phyloP scores from a whole-genome alignment of 2,797 vertebrate genomes.

The Platyrinchus mystaceus region DNA sequence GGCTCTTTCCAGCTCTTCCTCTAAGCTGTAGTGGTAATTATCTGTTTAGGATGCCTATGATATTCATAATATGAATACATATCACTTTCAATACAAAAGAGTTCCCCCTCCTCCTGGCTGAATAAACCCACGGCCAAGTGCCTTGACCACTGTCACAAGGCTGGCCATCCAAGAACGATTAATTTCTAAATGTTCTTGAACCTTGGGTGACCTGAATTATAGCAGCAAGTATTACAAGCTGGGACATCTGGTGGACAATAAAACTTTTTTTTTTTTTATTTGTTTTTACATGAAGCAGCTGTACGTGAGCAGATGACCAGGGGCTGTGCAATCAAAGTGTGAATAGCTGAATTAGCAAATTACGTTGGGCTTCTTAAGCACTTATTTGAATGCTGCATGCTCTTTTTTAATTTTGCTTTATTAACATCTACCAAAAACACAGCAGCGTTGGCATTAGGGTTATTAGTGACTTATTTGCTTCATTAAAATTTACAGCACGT shows the following conservation, averaged over 20 bases:
- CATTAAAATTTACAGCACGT: constrained; percentile 76
- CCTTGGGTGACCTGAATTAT: constrained; percentile 72
- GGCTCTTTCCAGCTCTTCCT: neutral
- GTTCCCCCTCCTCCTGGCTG: neutral
- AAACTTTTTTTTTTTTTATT: constrained; percentile 58
- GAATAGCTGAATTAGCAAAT: constrained; percentile 77
- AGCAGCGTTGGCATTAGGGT: constrained; percentile 62
- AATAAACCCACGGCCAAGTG: neutral
- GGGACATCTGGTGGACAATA: constrained; percentile 78
- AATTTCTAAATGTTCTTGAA: constrained; percentile 68
- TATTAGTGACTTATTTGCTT: constrained; percentile 78
- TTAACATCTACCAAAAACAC: constrained; percentile 68
- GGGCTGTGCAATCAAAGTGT: constrained; percentile 72
- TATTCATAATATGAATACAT: neutral
- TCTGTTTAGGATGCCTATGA: neutral
- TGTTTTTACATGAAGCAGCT: constrained; percentile 74
- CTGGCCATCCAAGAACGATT: neutral
- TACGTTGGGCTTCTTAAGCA: constrained; percentile 67
- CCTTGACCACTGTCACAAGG: neutral
- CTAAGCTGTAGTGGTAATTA: neutral
- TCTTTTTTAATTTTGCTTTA: constrained; percentile 75
- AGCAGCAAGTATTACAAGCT: constrained; percentile 58
- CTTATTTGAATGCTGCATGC: constrained; percentile 73
- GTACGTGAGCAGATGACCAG: constrained; percentile 74
- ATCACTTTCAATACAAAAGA: neutral